Percentiles rank a stretch among this genome's conserved stretches.
These are phyloP conservation scores for Scrobipalpa costella DNA, from an alignment of 2,888 invertebrate genomes.

Conservation along the genomic window DNA sequence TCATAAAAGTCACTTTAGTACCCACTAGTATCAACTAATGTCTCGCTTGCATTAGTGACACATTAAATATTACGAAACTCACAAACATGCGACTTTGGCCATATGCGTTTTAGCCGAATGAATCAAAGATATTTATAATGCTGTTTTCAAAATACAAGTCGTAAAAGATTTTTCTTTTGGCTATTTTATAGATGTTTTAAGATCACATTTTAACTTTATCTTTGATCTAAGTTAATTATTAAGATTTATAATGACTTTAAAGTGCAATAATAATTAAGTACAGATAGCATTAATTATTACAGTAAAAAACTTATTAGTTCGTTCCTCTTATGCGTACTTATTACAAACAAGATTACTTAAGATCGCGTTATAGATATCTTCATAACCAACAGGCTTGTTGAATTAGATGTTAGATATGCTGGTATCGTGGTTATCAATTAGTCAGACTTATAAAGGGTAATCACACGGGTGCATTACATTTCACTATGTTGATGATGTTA, in stretches of 20 bases:
- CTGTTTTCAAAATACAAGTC: slow-evolving; percentile 11
- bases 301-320: not conserved
- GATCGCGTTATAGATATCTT: slow-evolving; percentile 9
- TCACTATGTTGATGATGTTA: not conserved
- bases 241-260: not conserved
- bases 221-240: not conserved
- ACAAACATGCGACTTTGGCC: slow-evolving; percentile 45
- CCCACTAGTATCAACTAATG: slow-evolving; percentile 68
- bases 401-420: slow-evolving; percentile 41
- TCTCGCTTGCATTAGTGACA: slow-evolving; percentile 68
- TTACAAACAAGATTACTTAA: not conserved
- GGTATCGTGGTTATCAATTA: slow-evolving; percentile 52
- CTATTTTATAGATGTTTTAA: not conserved
- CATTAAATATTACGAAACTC: slow-evolving; percentile 70
- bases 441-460: slow-evolving; percentile 33
- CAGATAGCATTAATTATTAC: not conserved
- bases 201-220: not conserved
- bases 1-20: slow-evolving; percentile 72
- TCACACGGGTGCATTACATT: slow-evolving; percentile 5
- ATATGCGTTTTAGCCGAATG: slow-evolving; percentile 35
- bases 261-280: not conserved
- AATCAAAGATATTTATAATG: slow-evolving; percentile 9
- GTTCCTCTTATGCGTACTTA: not conserved
- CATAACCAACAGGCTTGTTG: slow-evolving; percentile 27
- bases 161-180: slow-evolving; percentile 4